Evolutionary conservation across 2,888 invertebrate species (phyloP), one percentile per base, ranked within the genome.

Genomic region (Chrysodeixis includens): DNA sequence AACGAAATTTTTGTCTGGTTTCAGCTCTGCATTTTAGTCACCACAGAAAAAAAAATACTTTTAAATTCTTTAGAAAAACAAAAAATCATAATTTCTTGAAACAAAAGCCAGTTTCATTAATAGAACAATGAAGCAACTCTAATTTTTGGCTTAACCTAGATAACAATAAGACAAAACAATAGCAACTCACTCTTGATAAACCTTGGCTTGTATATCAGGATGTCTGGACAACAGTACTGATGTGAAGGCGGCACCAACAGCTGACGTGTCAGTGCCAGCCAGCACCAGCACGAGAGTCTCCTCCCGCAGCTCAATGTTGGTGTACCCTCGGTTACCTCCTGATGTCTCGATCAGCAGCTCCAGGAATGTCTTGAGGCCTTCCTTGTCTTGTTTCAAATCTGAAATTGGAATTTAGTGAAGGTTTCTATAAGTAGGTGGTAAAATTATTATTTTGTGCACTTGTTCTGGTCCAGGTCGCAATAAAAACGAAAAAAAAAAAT

Each of bases 201-300:
- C 79, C 55, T 85, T 88, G 0, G 89, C 83, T 56, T 90, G 90
- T 0, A 88, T 76, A 8, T 85, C 76, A 26, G 74, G 84, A 35
- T 89, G 75, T 55, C 70, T 79, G 1, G 87, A 76, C 40, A 91
- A 67, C 81, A 90, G 71, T 12, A 83, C 65, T 0, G 82, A 53
- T 0, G 85, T 82, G 53, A 88, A 90, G 0, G 83, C 79, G 0
- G 78, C 65, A 0, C 84, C 86, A 0, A 87, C 86, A 0, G 90
- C 89, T 0, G 90, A 86, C 0, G 90, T 90, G 53, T 91, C 91
- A 2, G 88, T 89, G 0, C 89, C 90, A 18, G 90, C 91, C 1
- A 87, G 30, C 0, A 86, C 53, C 2, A 91, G 65, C 0, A 90
- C 87, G 14, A 89, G 18, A 0, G 78, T 76, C 55, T 91, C 91